Percentiles rank a stretch among this genome's conserved stretches.
These are phyloP conservation scores for Halcyon smyrnensis DNA, from an alignment of 2,797 vertebrate genomes.

Conservation along the genomic window DNA sequence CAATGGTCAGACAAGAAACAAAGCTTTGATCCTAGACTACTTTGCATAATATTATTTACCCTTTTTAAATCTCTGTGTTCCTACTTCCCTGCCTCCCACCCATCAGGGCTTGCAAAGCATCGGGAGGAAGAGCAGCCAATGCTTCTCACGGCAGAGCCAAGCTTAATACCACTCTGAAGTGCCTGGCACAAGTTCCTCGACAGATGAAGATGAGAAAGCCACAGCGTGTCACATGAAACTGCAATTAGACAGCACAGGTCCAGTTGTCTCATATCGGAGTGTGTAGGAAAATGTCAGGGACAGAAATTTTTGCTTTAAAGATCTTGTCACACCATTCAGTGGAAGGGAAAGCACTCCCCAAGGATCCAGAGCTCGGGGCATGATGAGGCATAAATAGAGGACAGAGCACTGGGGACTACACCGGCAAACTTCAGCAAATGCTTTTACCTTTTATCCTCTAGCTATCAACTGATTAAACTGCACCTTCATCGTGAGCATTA, in stretches of 20 bases:
- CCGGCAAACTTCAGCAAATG: neutral
- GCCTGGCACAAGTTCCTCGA: constrained; percentile 23
- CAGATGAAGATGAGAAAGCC: neutral
- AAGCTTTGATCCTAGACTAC: constrained; percentile 56
- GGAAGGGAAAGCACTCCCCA: neutral
- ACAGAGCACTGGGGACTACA: neutral
- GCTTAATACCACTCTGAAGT: constrained; percentile 45
- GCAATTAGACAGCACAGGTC: neutral
- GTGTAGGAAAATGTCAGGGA: neutral
- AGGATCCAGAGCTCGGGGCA: neutral
- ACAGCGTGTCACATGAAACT: too few relatives aligned
- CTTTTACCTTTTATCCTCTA: neutral
- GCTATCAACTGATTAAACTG: neutral
- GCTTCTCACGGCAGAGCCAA: constrained; percentile 26
- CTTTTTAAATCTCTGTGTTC: constrained; percentile 36
- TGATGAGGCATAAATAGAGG: neutral
- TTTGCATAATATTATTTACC: constrained; percentile 62
- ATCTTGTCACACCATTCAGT: neutral
- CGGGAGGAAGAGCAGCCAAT: constrained; percentile 14
- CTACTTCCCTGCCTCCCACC: constrained; percentile 24
- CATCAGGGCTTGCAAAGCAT: constrained; percentile 49
- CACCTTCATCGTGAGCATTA: neutral
- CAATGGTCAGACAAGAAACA: constrained; percentile 37
- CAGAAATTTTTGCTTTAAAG: neutral
- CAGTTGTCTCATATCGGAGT: neutral